Evolutionary conservation across 2,888 invertebrate genomes (phyloP), one percentile per base, ranked within the genome.

Genomic region (Dynastes grantii): DNA sequence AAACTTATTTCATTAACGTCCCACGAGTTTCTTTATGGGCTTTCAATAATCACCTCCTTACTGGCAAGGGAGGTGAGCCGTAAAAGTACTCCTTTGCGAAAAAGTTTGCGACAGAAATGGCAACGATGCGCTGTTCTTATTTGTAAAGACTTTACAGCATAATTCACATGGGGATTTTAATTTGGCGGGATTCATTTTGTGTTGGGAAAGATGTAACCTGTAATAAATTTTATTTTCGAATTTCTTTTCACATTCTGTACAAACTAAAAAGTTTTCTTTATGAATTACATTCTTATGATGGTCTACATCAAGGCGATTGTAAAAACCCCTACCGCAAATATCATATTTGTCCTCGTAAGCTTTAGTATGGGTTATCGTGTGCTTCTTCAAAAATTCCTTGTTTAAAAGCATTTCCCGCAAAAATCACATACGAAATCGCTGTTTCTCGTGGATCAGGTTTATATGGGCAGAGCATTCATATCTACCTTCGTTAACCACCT

Each of bases 61-160:
- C 90, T 85, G 0, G 71, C 82, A 82, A 16, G 85, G 73, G 83
- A 85, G 80, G 81, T 92, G 91, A 76, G 91, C 90, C 4, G 90
- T 90, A 8, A 91, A 85, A 1, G 90, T 90, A 2, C 90, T 89
- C 29, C 90, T 89, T 63, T 91, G 91, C 0, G 91, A 89, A 83
- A 92, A 90, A 49, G 90, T 81, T 90, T 91, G 0, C 90, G 90
- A 81, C 92, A 92, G 0, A 89, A 85, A 0, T 89, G 85, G 80
- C 92, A 92, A 0, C 90, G 85, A 61, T 90, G 90, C 29, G 89
- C 70, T 29, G 16, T n/a, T 78, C 55, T 80, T 81, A 2, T 73
- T 32, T 0, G 78, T 77, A 32, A 81, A 76, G 1, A 73, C 68
- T 51, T 79, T 75, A 11, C 16, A 13, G 45, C 79, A 79, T 11